Evolutionary conservation across 2,888 invertebrate species (phyloP), one percentile per base, ranked within the genome.

Genomic region (Brenthis daphne): DNA sequence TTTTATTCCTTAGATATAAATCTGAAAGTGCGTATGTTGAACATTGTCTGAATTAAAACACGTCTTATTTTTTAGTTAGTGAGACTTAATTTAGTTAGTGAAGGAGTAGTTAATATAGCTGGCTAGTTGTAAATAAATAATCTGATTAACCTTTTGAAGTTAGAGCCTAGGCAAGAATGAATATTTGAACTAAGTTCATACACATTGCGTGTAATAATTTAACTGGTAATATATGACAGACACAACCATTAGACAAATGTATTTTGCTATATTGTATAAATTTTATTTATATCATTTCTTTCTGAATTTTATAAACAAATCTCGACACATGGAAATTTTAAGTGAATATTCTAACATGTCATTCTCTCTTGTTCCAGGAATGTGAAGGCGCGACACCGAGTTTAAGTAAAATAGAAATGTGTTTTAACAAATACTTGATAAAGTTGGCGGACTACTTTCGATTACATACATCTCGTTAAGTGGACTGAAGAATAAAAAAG

Each of bases 371-470:
- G 76, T 89, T 89, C 61, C 89, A 90, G 90, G 84, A 84, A 85
- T 78, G 67, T 73, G 75, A 75, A 74, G 55, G 73, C 74, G 71
- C 53, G 71, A 66, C 14, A 53, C 48, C 57, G 50, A 61, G 67
- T 65, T 58, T 14, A 58, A 68, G 77, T 80, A 76, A 74, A 78
- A 77, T 77, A 86, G 90, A 89, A 85, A 92, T 92, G 92, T 88
- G 86, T 88, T 88, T 85, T 82, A 87, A 89, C 79, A 88, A 90
- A 85, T 85, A 85, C 73, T 81, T 89, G 51, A 89, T 91, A 72
- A 89, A 87, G 75, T 79, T 90, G 72, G 90, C 89, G 71, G 90
- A 92, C 78, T 90, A 87, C 77, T 89, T 88, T 78, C 87, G 88
- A 85, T 88, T 90, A 82, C 76, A 80, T 54, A 82, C 77, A 71